Evolutionary conservation across 2,888 invertebrate species (phyloP).

Genomic region (Cerceris rybyensis): DNA sequence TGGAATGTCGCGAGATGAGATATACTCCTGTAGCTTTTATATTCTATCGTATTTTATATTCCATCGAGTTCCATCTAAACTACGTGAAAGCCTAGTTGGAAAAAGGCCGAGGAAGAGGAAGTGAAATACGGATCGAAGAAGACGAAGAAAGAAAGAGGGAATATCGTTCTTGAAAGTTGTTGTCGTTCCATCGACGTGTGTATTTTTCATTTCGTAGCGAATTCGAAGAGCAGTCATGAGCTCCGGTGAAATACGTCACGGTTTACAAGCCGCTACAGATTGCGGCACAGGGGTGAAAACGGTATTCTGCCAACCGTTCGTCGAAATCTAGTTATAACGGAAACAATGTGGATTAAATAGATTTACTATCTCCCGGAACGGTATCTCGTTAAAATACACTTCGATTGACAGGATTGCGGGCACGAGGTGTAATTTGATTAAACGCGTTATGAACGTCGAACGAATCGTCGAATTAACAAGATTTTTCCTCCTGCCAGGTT

Average conservation of each 20-base stretch:
- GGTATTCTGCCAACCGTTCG: constrained; percentile 26
- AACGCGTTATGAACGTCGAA: constrained; percentile 39
- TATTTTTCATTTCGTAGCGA: constrained; percentile 32
- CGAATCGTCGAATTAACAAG: constrained; percentile 40
- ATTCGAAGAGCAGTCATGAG: constrained; percentile 9
- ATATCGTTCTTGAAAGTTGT: not conserved
- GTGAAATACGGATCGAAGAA: too few species aligned
- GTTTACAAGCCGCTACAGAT: constrained; percentile 36
- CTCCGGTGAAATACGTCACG: constrained; percentile 44
- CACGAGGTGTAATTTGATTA: constrained; percentile 41
- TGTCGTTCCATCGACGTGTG: not conserved
- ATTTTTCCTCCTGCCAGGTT: constrained; percentile 14
- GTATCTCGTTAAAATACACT: constrained; percentile 39
- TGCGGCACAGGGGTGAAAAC: constrained; percentile 22
- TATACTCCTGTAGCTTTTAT: not conserved
- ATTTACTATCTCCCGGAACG: constrained; percentile 38
- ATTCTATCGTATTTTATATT: constrained; percentile 25
- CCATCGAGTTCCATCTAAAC: constrained; percentile 16
- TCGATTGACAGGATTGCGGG: constrained; percentile 26
- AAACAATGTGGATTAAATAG: constrained; percentile 46
- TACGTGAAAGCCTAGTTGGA: constrained; percentile 23
- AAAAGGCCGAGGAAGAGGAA: not conserved
- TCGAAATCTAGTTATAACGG: constrained; percentile 35
- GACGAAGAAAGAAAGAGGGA: too few species aligned
- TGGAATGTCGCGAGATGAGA: not conserved